Percentiles rank a stretch among this genome's conserved stretches.
Evolutionary conservation across 2,113 vertebrate genomes (phyloP).

Genomic region (Scortum barcoo): DNA sequence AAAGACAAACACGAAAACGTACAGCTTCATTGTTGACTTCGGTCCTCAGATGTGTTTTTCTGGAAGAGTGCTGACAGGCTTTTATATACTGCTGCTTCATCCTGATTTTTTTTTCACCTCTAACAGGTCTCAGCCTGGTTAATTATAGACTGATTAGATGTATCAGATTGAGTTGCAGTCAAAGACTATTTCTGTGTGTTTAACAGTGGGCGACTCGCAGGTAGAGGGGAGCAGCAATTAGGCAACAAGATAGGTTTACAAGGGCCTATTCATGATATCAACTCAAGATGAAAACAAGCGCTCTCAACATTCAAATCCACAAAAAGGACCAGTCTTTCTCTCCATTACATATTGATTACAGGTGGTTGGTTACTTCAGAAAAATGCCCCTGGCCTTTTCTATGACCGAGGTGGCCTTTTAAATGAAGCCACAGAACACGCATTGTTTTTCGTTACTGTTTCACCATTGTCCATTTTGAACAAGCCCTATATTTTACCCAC

Average conservation of each 20-base stretch:
- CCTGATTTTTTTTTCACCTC: slow-evolving; percentile 29
- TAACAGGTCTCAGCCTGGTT: slow-evolving; percentile 12
- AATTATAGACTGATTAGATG: slow-evolving; percentile 60
- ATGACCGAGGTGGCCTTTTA: slow-evolving; percentile 11
- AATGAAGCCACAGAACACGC: slow-evolving; percentile 29
- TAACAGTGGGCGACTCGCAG: slow-evolving; percentile 42
- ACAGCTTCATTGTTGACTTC: slow-evolving; percentile 75
- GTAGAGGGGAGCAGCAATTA: slow-evolving; percentile 33
- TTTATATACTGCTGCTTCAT: slow-evolving; percentile 30
- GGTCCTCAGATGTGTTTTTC: slow-evolving; percentile 21
- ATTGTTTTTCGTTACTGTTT: slow-evolving; percentile 52
- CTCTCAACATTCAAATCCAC: slow-evolving; percentile 30
- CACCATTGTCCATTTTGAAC: slow-evolving; percentile 41
- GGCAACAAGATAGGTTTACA: slow-evolving; percentile 45
- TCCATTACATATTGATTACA: slow-evolving; percentile 56
- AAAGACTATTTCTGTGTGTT: slow-evolving; percentile 53
- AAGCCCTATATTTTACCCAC: slow-evolving; percentile 1
- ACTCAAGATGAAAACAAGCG: slow-evolving; percentile 28
- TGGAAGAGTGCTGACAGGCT: background rate
- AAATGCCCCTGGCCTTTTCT: slow-evolving; percentile 40
- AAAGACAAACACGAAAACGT: slow-evolving; percentile 52
- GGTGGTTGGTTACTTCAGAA: slow-evolving; percentile 41
- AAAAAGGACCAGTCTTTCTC: slow-evolving; percentile 35
- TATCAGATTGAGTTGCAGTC: slow-evolving; percentile 50
- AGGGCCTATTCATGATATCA: slow-evolving; percentile 50